Conservation (phyloP, 2,888 invertebrate species). For the Ormyrus labotus region DNA sequence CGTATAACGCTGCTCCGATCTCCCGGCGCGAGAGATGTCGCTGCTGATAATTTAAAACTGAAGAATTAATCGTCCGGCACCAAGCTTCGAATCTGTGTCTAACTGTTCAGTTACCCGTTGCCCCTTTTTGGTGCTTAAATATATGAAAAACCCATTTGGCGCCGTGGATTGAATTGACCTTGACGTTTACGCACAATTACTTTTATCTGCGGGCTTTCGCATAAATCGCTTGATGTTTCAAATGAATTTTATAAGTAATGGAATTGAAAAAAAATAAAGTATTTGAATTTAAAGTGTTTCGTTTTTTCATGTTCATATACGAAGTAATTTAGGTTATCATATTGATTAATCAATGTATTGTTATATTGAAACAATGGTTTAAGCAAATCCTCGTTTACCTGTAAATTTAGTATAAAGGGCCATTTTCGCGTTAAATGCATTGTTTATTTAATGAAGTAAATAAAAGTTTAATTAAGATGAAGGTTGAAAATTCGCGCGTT, state of each 20-base stretch:
- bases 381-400: too few species aligned
- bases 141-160: conserved; percentile 20
- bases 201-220: not conserved
- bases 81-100: conserved; percentile 63
- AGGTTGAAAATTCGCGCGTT: too few species aligned
- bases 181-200: conserved; percentile 35
- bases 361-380: too few species aligned
- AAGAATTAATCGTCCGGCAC: conserved; percentile 68
- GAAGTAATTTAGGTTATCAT: too few species aligned
- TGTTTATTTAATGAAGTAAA: too few species aligned
- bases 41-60: conserved; percentile 68
- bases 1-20: conserved; percentile 17
- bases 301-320: too few species aligned
- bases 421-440: too few species aligned
- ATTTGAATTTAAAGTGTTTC: too few species aligned
- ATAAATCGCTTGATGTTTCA: conserved; percentile 32
- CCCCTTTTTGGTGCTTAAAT: not conserved
- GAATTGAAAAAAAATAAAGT: too few species aligned
- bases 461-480: too few species aligned
- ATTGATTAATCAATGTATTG: too few species aligned
- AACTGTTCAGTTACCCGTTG: conserved; percentile 57
- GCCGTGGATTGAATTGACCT: conserved; percentile 25
- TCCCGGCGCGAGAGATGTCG: conserved; percentile 52
- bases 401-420: too few species aligned
- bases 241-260: not conserved